Evolutionary conservation across 2,797 vertebrate genomes (phyloP).

Genomic region (Tolypeutes matacus): DNA sequence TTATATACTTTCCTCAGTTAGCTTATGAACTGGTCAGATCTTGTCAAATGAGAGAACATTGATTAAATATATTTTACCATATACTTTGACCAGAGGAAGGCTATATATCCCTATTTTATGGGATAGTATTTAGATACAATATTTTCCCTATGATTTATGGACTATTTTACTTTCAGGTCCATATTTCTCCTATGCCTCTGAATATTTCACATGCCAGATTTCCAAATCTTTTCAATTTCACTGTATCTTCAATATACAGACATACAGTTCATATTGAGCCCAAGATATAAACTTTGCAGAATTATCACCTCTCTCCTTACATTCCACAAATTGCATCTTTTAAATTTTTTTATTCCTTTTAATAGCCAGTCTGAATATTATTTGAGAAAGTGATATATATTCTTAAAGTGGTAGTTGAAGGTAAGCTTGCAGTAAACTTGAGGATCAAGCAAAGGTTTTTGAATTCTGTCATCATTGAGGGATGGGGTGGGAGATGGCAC

Average conservation of each 20-base stretch:
- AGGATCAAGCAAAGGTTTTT: background rate
- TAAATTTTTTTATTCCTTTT: background rate
- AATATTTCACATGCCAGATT: background rate
- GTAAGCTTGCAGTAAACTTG: background rate
- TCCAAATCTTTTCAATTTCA: background rate
- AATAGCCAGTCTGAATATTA: background rate
- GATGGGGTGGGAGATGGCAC: background rate
- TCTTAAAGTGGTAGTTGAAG: background rate
- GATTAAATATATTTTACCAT: background rate
- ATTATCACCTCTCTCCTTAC: background rate
- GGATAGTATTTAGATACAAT: background rate
- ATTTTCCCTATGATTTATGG: background rate
- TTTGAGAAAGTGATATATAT: background rate
- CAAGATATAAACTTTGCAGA: conserved; percentile 4
- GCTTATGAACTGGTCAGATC: background rate
- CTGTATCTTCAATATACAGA: background rate
- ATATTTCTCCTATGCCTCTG: background rate
- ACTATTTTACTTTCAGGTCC: background rate
- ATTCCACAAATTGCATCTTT: background rate
- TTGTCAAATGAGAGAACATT: background rate
- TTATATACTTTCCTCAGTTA: background rate
- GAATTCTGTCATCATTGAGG: background rate
- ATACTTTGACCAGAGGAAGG: background rate
- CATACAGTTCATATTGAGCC: background rate
- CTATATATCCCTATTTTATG: background rate